Evolutionary conservation across 1,140 invertebrate species (phyloP).

Genomic region (Micrasema minimum): DNA sequence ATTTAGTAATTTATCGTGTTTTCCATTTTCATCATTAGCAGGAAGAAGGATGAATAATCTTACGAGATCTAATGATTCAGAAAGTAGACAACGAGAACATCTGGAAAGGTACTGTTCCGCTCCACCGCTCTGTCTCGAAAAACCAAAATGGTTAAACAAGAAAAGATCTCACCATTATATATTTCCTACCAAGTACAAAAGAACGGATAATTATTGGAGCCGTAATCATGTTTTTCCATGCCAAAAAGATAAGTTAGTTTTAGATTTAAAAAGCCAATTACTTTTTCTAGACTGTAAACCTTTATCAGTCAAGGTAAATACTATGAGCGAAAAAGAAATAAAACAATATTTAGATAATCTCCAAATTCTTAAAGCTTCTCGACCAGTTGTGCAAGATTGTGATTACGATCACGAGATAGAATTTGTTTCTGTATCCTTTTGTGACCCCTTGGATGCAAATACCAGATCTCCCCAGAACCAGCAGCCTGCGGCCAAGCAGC

Average conservation of each 20-base stretch:
- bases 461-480: neutral
- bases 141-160: constrained; percentile 57
- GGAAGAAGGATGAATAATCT: constrained; percentile 58
- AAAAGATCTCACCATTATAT: constrained; percentile 58
- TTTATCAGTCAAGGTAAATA: constrained; percentile 57
- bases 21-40: constrained; percentile 65
- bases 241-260: constrained; percentile 61
- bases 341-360: constrained; percentile 13
- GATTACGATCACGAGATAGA: constrained; percentile 41
- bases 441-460: neutral
- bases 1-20: constrained; percentile 43
- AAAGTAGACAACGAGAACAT: constrained; percentile 49
- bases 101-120: constrained; percentile 61
- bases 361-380: constrained; percentile 1
- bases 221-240: constrained; percentile 59
- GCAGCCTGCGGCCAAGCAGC: neutral
- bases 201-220: constrained; percentile 64
- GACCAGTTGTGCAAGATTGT: neutral
- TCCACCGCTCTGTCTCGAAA: constrained; percentile 31
- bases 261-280: constrained; percentile 63
- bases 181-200: constrained; percentile 59
- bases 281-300: constrained; percentile 62
- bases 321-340: constrained; percentile 55
- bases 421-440: constrained; percentile 44
- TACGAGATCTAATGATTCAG: neutral